Conservation (phyloP, 64 coral and sea anemone genomes). For the Porites australiensis region DNA sequence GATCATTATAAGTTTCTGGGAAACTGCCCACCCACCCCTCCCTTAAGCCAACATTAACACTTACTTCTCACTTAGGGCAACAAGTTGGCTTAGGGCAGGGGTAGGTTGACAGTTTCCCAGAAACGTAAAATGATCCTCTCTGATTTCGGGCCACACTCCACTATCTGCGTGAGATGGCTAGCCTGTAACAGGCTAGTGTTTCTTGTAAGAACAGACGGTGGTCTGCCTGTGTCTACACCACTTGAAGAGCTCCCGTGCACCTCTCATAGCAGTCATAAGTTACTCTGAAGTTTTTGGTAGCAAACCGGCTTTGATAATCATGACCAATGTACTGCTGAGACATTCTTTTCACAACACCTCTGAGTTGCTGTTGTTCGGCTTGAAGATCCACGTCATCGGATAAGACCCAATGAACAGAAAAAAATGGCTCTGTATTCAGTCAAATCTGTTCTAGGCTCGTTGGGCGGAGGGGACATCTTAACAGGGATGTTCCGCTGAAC, state of each 20-base stretch:
- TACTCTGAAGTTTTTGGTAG: conserved; percentile 94
- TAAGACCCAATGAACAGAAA: conserved; percentile 56
- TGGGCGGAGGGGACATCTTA: too few species aligned
- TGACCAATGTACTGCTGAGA: conserved; percentile 92
- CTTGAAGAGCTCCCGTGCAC: conserved; percentile 88
- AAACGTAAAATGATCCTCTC: too few species aligned
- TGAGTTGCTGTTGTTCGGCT: conserved; percentile 62
- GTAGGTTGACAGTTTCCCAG: too few species aligned
- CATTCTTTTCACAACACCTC: conserved; percentile 87
- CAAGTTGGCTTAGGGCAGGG: too few species aligned
- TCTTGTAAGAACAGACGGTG: background rate
- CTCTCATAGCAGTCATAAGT: conserved; percentile 94
- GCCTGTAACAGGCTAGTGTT: background rate
- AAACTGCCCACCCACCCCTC: too few species aligned
- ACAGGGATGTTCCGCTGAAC: too few species aligned
- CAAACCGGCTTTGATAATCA: conserved; percentile 88
- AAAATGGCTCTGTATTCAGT: too few species aligned
- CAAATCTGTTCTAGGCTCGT: background rate
- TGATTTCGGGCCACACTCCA: too few species aligned
- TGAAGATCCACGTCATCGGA: conserved; percentile 72
- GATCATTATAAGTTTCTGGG: too few species aligned
- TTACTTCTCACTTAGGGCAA: too few species aligned
- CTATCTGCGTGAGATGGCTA: too few species aligned
- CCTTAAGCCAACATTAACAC: too few species aligned
- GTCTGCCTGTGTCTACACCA: conserved; percentile 56